phyloP scores from a whole-genome alignment of 1,140 invertebrate species.

The Atta texana region DNA sequence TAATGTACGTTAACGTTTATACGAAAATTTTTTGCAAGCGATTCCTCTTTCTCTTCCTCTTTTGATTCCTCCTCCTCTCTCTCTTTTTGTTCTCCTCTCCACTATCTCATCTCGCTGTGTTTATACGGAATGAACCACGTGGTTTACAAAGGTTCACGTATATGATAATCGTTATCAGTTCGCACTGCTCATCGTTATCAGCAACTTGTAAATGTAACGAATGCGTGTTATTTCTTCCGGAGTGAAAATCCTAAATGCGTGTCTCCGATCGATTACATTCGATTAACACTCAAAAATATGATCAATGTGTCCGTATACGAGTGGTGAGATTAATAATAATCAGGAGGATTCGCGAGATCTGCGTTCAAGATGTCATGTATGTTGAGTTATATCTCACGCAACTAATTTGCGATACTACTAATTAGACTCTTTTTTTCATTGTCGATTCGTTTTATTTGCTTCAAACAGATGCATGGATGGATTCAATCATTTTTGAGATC shows the following conservation, averaged over 20 bases:
- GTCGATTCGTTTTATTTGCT: background rate
- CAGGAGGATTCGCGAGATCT: constrained; percentile 62
- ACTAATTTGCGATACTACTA: background rate
- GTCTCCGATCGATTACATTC: constrained; percentile 68
- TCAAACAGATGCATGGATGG: background rate
- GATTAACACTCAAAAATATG: constrained; percentile 65
- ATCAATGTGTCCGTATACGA: constrained; percentile 52
- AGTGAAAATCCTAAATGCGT: constrained; percentile 46
- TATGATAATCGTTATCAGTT: constrained; percentile 62
- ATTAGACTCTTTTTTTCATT: background rate
- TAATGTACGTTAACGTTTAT: background rate
- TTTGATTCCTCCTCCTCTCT: background rate
- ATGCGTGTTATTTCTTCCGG: constrained; percentile 68
- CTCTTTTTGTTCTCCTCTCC: background rate
- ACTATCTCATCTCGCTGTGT: background rate
- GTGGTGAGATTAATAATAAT: constrained; percentile 65
- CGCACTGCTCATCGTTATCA: constrained; percentile 49
- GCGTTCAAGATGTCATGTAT: background rate
- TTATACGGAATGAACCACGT: background rate
- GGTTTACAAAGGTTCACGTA: constrained; percentile 61
- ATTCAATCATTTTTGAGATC: background rate
- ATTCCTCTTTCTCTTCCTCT: background rate
- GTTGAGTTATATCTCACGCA: background rate
- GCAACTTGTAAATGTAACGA: constrained; percentile 34
- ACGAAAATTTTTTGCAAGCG: background rate